These are phyloP conservation scores for Drosophila cracens DNA, from an alignment of 2,888 invertebrate genomes.

Conservation along the genomic window DNA sequence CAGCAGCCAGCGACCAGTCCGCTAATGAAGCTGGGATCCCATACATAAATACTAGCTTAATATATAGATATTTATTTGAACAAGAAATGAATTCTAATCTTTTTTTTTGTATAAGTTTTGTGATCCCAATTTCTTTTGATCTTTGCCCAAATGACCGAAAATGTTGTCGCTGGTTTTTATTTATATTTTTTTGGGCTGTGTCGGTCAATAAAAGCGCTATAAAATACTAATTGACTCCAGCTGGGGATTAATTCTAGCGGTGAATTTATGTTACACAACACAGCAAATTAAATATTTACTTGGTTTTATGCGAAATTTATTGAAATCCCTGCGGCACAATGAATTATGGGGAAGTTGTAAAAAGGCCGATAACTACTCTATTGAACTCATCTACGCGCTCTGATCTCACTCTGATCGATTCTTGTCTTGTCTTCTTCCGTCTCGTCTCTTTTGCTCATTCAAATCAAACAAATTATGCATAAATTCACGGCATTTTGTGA, in stretches of 20 bases:
- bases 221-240: conserved; percentile 78
- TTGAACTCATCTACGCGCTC: conserved; percentile 17
- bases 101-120: conserved; percentile 40
- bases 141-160: conserved; percentile 42
- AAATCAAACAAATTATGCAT: conserved; percentile 63
- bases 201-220: conserved; percentile 68
- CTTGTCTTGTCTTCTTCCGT: conserved; percentile 3
- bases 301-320: conserved; percentile 73
- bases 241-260: conserved; percentile 72
- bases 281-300: conserved; percentile 69
- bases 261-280: conserved; percentile 80
- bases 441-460: conserved; percentile 36
- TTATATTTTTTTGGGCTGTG: conserved; percentile 25
- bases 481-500: conserved; percentile 56
- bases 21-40: conserved; percentile 68
- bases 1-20: conserved; percentile 22
- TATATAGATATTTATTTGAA: conserved; percentile 46
- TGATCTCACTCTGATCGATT: conserved; percentile 65
- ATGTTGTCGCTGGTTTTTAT: conserved; percentile 31
- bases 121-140: conserved; percentile 38
- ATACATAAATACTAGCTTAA: conserved; percentile 44
- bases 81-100: conserved; percentile 63
- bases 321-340: conserved; percentile 51
- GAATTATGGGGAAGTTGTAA: conserved; percentile 58
- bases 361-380: conserved; percentile 5